Evolutionary conservation across 2,113 vertebrate species (phyloP), one percentile per base, ranked within the genome.

Genomic region (Melanotaenia duboulayi): DNA sequence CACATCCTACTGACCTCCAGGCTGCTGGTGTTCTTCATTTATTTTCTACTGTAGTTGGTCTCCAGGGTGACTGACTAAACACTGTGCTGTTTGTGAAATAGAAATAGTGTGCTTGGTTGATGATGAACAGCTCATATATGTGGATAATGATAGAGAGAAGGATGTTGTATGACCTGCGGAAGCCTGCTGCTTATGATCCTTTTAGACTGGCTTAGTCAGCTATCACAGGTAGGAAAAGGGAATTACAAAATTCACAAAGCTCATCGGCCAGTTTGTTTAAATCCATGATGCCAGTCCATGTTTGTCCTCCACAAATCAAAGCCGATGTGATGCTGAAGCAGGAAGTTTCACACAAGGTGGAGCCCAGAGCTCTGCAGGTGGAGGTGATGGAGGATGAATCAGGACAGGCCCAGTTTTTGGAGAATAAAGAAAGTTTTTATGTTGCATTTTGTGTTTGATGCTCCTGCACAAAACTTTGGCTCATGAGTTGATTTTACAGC

Each of bases 201-300:
- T 44, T 49, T 13, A 25, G 59, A 37, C n/a, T 24, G 14, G 14
- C 32, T 54, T 10, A 19, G 7, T 55, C 1, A 17, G 25, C 3
- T 46, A 25, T 69, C 13, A 14, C 10, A 23, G 5, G 28, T 11
- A 40, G 5, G 13, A 66, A 62, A 79, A 84, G 79, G 75, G 69
- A 77, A 65, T 7, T 4, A 6, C 11, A 14, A 49, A 25, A 37
- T 49, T 48, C 58, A 37, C 46, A 42, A 58, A 61, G 48, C 51
- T 62, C 32, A 42, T 14, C 1, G 4, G 19, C 37, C 19, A 0
- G 7, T 50, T 44, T 48, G 32, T 35, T 5, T 35, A 35, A 40
- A 2, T 54, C 9, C 0, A 28, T 28, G 4, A 46, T 49, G 52
- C 16, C 14, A 12, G 5, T 37, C 23, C 55, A 58, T 23, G 5